phyloP scores from a whole-genome alignment of 2,113 vertebrate species.

The Uria lomvia region DNA sequence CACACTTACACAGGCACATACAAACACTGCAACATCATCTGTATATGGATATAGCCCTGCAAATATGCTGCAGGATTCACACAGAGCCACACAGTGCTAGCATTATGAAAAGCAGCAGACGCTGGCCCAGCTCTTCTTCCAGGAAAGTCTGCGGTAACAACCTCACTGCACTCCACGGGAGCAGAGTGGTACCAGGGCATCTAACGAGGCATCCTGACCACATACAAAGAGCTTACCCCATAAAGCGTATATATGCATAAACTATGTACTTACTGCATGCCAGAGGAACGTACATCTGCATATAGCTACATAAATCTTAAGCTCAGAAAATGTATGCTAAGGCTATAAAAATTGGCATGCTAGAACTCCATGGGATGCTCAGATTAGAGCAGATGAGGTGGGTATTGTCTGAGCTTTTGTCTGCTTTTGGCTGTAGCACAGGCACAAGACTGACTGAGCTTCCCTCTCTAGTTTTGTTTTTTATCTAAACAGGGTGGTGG shows the following conservation, averaged over 20 bases:
- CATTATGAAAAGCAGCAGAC: background rate
- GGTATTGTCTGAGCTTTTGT: slow-evolving; percentile 15
- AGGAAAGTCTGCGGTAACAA: background rate
- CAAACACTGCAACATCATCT: background rate
- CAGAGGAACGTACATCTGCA: slow-evolving; percentile 1
- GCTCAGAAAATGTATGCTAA: background rate
- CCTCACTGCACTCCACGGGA: background rate
- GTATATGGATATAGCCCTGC: too few species aligned
- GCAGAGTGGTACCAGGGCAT: background rate
- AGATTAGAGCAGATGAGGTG: background rate
- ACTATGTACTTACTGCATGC: background rate
- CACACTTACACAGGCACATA: background rate
- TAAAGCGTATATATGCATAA: background rate
- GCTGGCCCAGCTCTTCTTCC: background rate
- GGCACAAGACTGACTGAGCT: background rate
- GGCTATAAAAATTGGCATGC: background rate
- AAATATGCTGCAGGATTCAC: background rate
- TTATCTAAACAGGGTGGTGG: background rate
- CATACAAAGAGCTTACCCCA: background rate
- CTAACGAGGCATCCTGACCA: background rate
- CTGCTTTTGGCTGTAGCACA: background rate
- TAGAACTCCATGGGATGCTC: background rate
- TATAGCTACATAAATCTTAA: background rate
- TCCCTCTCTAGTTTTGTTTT: background rate
- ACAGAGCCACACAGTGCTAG: background rate